Evolutionary conservation across 1,140 invertebrate species (phyloP), one percentile per base, ranked within the genome.

Genomic region (Ruditapes philippinarum): DNA sequence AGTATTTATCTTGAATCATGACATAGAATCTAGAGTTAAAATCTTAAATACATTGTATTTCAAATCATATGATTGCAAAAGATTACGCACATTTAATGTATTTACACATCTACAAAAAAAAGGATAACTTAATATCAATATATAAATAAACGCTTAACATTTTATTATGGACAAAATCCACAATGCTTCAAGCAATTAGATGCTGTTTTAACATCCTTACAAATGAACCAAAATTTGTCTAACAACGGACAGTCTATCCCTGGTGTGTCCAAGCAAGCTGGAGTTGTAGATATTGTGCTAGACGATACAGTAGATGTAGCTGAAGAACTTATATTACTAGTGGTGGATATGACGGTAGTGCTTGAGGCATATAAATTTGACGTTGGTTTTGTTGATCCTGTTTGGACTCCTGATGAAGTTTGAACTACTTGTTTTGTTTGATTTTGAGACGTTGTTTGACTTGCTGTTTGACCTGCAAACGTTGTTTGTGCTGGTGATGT

Each of bases 151-250:
- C 19, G 45, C 19, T 57, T n/a, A 57, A 57, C 22, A 17, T 14
- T 57, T 57, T 45, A 45, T 57, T 62, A 62, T 25, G 22, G 49
- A 78, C 74, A 78, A 78, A 54, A 78, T 78, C 45, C 45, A 78
- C 74, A 78, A 51, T 78, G 28, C 45, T 54, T 78, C 28, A 78
- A 54, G 38, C 74, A 78, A 54, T 78, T 78, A 17, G 74, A 51
- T 51, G 74, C 74, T 22, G 31, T 12, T 78, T 78, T 78, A 36
- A 31, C 45, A 54, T 78, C 74, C 3, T n/a, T 54, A 78, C 74
- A 78, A 78, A 78, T 51, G 31, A 28, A n/a, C 74, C 74, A 78
- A 17, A 78, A 78, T n/a, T 78, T 51, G 9, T 62, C 73, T 38
- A 86, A 31, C 14, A 78, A 7, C 1, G 14, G 2, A 33, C 84